Conservation (phyloP, 1,140 invertebrate species). For the Berghia stephanieae region DNA sequence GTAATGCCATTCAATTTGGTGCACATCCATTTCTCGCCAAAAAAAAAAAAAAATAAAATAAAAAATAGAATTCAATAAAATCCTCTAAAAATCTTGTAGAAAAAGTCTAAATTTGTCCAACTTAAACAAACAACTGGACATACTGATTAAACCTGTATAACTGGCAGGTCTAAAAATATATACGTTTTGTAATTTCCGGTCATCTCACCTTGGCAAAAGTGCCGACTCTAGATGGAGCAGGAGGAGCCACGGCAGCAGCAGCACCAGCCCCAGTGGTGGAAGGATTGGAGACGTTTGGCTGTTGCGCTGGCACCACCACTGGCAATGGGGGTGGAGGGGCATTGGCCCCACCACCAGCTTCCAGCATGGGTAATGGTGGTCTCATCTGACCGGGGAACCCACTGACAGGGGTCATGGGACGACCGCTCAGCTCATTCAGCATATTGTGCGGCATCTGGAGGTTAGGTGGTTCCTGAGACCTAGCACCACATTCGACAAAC, state of each 20-base stretch:
- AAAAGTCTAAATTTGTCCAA: neutral
- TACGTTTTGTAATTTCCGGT: neutral
- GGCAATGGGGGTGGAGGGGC: slow-evolving; percentile 25
- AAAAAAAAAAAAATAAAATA: neutral
- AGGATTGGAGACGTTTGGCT: slow-evolving; percentile 35
- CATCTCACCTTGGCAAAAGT: slow-evolving; percentile 48
- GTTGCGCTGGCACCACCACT: slow-evolving; percentile 35
- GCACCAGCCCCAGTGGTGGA: slow-evolving; percentile 29
- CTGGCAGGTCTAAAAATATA: too few relatives aligned
- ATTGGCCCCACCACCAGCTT: neutral
- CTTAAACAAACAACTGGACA: neutral
- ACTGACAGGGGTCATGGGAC: slow-evolving; percentile 21
- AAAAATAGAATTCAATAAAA: too few relatives aligned
- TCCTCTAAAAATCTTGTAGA: neutral
- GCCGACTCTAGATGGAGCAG: neutral
- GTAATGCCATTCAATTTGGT: too few relatives aligned
- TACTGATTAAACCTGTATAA: neutral
- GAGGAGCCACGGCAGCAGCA: slow-evolving; percentile 68
- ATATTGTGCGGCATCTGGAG: slow-evolving; percentile 61
- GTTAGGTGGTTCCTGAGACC: slow-evolving; percentile 83
- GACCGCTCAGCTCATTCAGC: slow-evolving; percentile 20
- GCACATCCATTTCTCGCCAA: too few relatives aligned
- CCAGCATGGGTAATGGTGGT: neutral
- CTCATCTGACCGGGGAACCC: slow-evolving; percentile 14
- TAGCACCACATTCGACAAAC: slow-evolving; percentile 90